These are phyloP conservation scores for Myotis planiceps DNA, from an alignment of 2,797 vertebrate genomes.

Conservation along the genomic window DNA sequence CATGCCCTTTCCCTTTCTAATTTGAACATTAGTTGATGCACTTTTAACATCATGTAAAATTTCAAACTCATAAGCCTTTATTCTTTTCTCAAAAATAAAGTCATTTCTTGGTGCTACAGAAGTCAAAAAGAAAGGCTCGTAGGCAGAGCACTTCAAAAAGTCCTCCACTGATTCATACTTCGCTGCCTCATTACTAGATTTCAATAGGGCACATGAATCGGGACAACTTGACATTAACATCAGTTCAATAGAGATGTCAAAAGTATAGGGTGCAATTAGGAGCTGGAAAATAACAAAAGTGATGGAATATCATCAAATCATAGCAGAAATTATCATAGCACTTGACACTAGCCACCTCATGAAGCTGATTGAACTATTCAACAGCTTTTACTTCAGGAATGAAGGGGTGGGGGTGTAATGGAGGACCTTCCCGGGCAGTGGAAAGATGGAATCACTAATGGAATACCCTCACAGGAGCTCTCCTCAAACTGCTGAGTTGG, in stretches of 20 bases:
- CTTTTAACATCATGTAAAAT: slow-evolving; percentile 63
- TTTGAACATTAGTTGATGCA: slow-evolving; percentile 53
- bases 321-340: slow-evolving; percentile 50
- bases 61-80: slow-evolving; percentile 72
- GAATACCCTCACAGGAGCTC: slow-evolving; percentile 21
- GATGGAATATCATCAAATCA: slow-evolving; percentile 53
- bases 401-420: neutral
- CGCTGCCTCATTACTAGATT: slow-evolving; percentile 49
- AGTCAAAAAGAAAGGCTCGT: slow-evolving; percentile 65
- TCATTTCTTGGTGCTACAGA: slow-evolving; percentile 57
- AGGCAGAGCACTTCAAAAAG: slow-evolving; percentile 74
- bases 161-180: slow-evolving; percentile 41
- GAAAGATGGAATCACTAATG: neutral
- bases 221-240: slow-evolving; percentile 76
- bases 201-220: slow-evolving; percentile 66
- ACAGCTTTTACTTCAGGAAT: slow-evolving; percentile 56
- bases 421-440: neutral
- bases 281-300: slow-evolving; percentile 72
- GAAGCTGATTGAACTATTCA: slow-evolving; percentile 64
- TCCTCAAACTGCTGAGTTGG: neutral
- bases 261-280: slow-evolving; percentile 73
- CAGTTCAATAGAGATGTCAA: slow-evolving; percentile 75
- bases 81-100: slow-evolving; percentile 75
- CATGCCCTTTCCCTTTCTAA: slow-evolving; percentile 30
- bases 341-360: slow-evolving; percentile 52